A percentile compares a stretch with the other conserved stretches of the same genome.
Evolutionary conservation across 2,113 vertebrate genomes (phyloP).

Genomic region (Gobio gobio): DNA sequence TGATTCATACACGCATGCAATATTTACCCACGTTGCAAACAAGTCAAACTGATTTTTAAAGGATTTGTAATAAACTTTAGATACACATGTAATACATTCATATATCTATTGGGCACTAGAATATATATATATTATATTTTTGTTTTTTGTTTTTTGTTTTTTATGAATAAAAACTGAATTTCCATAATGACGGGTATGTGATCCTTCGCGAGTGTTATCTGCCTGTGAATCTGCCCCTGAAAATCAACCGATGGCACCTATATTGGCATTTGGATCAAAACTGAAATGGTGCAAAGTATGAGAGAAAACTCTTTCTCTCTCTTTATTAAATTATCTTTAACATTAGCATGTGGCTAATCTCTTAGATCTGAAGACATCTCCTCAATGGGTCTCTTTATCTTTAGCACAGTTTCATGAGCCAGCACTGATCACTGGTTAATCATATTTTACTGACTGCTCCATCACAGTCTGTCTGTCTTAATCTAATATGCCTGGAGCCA

Average conservation of each 20-base stretch:
- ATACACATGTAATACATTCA: not conserved
- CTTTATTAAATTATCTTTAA: constrained; percentile 27
- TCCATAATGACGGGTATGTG: not conserved
- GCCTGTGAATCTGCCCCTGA: not conserved
- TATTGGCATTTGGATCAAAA: not conserved
- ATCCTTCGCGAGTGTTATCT: not conserved
- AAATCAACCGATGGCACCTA: not conserved
- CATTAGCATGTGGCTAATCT: constrained; percentile 39
- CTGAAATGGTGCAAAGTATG: constrained; percentile 9
- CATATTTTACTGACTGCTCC: constrained; percentile 53
- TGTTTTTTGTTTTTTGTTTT: too few species aligned
- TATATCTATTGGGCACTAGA: not conserved
- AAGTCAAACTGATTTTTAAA: not conserved
- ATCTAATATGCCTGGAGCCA: constrained; percentile 59
- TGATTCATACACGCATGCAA: not conserved
- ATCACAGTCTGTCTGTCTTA: constrained; percentile 54
- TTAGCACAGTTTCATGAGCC: constrained; percentile 23
- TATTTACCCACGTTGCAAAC: not conserved
- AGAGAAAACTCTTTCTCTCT: not conserved
- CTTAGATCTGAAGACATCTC: constrained; percentile 38
- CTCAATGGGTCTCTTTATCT: constrained; percentile 21
- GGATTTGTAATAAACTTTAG: not conserved
- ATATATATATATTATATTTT: not conserved
- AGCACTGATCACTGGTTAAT: constrained; percentile 51
- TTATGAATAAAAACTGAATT: not conserved